Base-by-base conservation (phyloP, 2,113 vertebrate species). In the Salvator merianae region DNA sequence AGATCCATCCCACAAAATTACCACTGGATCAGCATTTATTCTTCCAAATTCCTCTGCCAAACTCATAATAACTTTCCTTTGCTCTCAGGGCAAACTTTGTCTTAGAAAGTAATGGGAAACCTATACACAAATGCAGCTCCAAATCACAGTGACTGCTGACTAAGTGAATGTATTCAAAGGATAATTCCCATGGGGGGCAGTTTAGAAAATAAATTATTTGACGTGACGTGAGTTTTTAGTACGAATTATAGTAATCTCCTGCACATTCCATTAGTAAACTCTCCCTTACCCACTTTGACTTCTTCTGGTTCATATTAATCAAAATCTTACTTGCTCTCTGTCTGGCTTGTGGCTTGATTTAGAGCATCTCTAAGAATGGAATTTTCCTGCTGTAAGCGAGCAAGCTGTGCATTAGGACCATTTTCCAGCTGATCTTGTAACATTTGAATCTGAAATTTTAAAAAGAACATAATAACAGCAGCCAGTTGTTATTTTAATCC, bases 351-450 rank as follows among this genome's bases (percentile, higher is more conserved):
- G 78, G 98, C 98, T 93, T 99, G 97, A 93, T 98, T 98, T 88
- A 99, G 95, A n/a, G 98, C 98, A 0, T 99, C 98, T 14, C 98
- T 96, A 65, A 99, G 96, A 90, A 99, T 99, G n/a, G 97, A 97
- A 93, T 99, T 99, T 93, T 99, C 98, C 91, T 99, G 98, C 93
- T 98, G 97, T 28, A 99, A 92, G 66, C 97, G 97, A 73, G 97
- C 97, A 68, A 98, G 95, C 89, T 99, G 98, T 0, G 97, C 97
- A 86, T 96, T 98, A 79, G 98, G 97, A 9, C 98, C 97, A 0
- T 98, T 99, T 90, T 99, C 98, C 87, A 99, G 94, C 92, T 99
- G 98, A 7, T 99, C 98, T 95, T 99, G 98, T 74, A 99, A 96
- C 20, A 91, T 94, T 5, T 96, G 92, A 77, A 98, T 94, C 98